Base-by-base conservation (phyloP, 2,113 vertebrate genomes). In the Apistogramma diplotaenia region DNA sequence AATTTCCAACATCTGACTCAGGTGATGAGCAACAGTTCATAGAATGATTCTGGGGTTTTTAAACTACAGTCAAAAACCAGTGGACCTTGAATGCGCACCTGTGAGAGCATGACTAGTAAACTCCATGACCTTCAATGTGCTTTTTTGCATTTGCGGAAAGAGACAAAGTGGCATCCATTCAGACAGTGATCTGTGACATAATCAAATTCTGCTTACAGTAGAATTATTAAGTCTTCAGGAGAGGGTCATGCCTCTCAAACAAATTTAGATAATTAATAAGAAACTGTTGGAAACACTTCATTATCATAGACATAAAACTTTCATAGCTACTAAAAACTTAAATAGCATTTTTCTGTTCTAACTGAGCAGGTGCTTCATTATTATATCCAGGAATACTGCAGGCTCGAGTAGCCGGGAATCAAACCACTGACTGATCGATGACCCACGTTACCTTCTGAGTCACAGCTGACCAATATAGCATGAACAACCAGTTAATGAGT, bases 221-320 rank as follows among this genome's bases (percentile, higher is more conserved):
- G 62, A 70, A 29, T 49, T 49, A 70, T 49, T 27, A 27, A 49
- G 40, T 49, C 37, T 43, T 37, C 2, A 46, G 60, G 40, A 5
- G 18, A 60, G 37, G 59, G 21, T 25, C 60, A 0, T 35, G 21
- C 15, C 21, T 25, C 60, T 23, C 13, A 13, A 8, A 27, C 0
- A 25, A 43, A 49, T 49, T 43, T 0, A 19, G 23, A 67, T 0
- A 67, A 49, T 18, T 16, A 49, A 67, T 9, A 19, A 67, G 16
- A 67, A 0, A 49, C 29, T 0, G 2, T 67, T 49, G 40, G 23
- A 67, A 67, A 29, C 0, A 49, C 0, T 5, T 67, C 15, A 67
- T 27, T 19, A 19, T 49, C 62, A 49, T 9, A 18, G 40, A 19
- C 1, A 46, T 23, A 67, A 49, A 0, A 43, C 61, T 40, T 10